phyloP scores from a whole-genome alignment of 2,797 vertebrate species.

The Sciurus carolinensis region DNA sequence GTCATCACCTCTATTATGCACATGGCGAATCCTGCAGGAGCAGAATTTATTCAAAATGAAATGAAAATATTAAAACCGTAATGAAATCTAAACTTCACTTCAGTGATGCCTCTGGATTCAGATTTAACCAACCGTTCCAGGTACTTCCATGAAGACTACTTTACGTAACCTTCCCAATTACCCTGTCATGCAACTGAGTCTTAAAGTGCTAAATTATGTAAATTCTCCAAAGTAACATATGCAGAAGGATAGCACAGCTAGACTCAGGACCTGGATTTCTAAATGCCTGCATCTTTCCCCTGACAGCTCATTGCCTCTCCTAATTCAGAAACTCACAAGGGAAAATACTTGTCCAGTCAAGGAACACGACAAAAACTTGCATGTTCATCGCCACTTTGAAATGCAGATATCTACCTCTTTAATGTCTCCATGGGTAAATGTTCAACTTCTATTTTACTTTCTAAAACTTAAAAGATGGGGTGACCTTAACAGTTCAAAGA shows the following conservation, averaged over 20 bases:
- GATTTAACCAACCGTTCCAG: background rate
- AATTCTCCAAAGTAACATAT: slow-evolving; percentile 8
- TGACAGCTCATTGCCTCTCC: background rate
- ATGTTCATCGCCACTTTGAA: background rate
- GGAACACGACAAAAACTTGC: background rate
- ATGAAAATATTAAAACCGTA: slow-evolving; percentile 51
- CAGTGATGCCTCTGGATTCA: background rate
- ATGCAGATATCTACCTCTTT: background rate
- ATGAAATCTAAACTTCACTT: slow-evolving; percentile 25
- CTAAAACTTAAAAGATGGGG: background rate
- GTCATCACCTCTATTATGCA: background rate
- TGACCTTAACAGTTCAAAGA: background rate
- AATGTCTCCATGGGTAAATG: background rate
- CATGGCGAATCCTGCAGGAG: background rate
- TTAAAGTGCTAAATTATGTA: slow-evolving; percentile 40
- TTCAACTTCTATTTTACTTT: background rate
- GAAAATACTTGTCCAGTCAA: background rate
- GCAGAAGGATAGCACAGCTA: background rate
- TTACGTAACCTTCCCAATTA: slow-evolving; percentile 65
- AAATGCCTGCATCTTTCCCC: background rate
- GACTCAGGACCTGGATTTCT: background rate
- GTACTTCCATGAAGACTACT: background rate
- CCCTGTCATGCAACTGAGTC: slow-evolving; percentile 33
- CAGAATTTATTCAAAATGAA: slow-evolving; percentile 54
- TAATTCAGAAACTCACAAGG: background rate